Conservation (phyloP, 1,140 invertebrate genomes). For the Nephila pilipes region DNA sequence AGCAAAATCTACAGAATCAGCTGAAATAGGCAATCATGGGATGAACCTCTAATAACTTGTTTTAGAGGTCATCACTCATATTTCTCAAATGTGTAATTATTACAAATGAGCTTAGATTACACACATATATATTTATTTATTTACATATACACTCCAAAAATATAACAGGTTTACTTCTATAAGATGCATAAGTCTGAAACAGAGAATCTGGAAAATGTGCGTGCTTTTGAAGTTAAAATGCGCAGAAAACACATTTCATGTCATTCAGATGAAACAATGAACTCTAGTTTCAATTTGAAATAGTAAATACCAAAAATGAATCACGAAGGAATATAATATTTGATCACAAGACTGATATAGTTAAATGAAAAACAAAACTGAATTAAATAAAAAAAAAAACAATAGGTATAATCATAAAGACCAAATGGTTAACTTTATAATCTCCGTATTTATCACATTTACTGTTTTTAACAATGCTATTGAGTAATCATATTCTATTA, state of each 20-base stretch:
- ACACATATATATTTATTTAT: constrained; percentile 4
- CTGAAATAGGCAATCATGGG: constrained; percentile 5
- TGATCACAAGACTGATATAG: too few species aligned
- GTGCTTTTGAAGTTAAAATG: constrained; percentile 13
- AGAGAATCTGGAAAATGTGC: constrained; percentile 21
- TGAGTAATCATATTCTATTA: too few species aligned
- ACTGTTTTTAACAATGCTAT: too few species aligned
- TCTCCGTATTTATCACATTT: too few species aligned
- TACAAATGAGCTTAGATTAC: background rate
- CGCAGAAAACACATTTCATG: background rate
- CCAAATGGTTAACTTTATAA: too few species aligned
- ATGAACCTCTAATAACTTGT: background rate
- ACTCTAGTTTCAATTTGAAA: background rate
- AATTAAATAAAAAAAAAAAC: too few species aligned
- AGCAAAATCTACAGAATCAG: constrained; percentile 6
- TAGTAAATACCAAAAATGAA: too few species aligned
- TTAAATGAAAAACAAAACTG: too few species aligned
- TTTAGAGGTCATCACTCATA: background rate
- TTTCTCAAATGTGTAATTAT: background rate
- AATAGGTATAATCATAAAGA: too few species aligned
- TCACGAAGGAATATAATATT: too few species aligned
- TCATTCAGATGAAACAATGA: background rate
- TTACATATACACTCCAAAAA: constrained; percentile 27
- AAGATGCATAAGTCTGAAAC: constrained; percentile 2
- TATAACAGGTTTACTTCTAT: background rate